Conservation (phyloP, 1,140 invertebrate genomes). For the Prorops nasuta region DNA sequence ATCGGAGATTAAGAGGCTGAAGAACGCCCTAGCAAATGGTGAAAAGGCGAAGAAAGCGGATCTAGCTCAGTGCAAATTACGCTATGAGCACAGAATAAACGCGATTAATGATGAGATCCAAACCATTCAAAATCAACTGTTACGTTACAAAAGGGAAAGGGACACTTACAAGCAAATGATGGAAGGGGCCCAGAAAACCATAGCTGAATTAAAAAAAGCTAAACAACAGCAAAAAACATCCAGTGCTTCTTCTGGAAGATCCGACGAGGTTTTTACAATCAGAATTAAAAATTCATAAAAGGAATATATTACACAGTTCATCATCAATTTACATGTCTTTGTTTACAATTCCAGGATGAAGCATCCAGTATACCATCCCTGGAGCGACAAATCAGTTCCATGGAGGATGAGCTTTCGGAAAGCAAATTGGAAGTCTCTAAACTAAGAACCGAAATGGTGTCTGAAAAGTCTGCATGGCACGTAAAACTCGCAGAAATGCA, state of each 20-base stretch:
- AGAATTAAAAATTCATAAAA: no score
- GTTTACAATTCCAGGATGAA: constrained; percentile 50
- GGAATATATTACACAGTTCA: no score
- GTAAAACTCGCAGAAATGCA: constrained; percentile 87
- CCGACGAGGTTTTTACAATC: constrained; percentile 60
- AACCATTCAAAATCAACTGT: constrained; percentile 74
- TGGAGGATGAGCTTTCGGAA: constrained; percentile 88
- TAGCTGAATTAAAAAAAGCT: constrained; percentile 68
- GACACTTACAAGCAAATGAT: constrained; percentile 91
- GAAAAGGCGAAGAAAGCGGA: constrained; percentile 84
- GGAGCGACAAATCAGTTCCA: constrained; percentile 77
- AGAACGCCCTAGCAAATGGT: constrained; percentile 69
- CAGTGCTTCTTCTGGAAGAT: constrained; percentile 54
- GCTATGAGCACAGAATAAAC: constrained; percentile 85
- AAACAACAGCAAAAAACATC: constrained; percentile 45
- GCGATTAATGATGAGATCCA: constrained; percentile 84
- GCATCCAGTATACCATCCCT: constrained; percentile 62
- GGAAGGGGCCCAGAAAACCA: constrained; percentile 80
- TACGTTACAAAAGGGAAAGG: constrained; percentile 81
- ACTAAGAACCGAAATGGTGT: constrained; percentile 85
- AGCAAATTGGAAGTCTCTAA: constrained; percentile 78
- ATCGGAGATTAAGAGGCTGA: constrained; percentile 71
- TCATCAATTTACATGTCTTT: no score
- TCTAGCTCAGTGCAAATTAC: constrained; percentile 78
- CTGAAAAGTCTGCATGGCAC: constrained; percentile 83